Evolutionary conservation across 2,113 vertebrate genomes (phyloP), one percentile per base, ranked within the genome.

Genomic region (Stegastes partitus): DNA sequence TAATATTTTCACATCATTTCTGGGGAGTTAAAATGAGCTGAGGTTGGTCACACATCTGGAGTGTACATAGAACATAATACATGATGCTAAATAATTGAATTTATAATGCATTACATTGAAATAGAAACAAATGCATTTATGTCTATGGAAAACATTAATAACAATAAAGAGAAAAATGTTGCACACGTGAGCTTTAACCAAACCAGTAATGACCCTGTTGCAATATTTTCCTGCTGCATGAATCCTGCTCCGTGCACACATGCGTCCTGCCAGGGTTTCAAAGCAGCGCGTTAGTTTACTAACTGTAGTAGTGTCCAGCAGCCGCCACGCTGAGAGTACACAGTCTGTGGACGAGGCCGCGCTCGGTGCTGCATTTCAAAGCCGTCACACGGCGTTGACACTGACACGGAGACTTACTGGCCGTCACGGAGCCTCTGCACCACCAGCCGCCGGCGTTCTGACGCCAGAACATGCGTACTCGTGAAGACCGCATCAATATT

Each of bases 261-360:
- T 76, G 79, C 59, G 26, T 22, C 57, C 47, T 3, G 21, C 87
- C 90, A 5, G 31, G 28, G 57, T 87, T 93, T 92, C 42, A 12
- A 7, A 45, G 56, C 77, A 61, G 75, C 90, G 25, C 76, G 58
- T 79, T 74, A 53, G 83, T 93, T 90, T 91, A 90, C 90, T 85
- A 85, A 44, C 87, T 79, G 88, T 85, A 83, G 66, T 94, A 90
- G 31, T 34, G 31, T 34, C 31, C 83, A 88, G 87, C 92, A 83
- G 85, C 31, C 53, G 85, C 58, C 91, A 77, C 68, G 85, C 93
- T 71, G 68, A 31, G 37, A 50, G 82, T n/a, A 12, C 51, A 19
- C 21, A 28, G 61, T 23, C 45, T n/a, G 45, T 54, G 57, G 12
- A 23, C 77, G 89, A 84, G 83, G 77, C 74, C 56, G 47, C 45